Base-by-base conservation (phyloP, 2,888 invertebrate species). In the Callyntrura sp. region DNA sequence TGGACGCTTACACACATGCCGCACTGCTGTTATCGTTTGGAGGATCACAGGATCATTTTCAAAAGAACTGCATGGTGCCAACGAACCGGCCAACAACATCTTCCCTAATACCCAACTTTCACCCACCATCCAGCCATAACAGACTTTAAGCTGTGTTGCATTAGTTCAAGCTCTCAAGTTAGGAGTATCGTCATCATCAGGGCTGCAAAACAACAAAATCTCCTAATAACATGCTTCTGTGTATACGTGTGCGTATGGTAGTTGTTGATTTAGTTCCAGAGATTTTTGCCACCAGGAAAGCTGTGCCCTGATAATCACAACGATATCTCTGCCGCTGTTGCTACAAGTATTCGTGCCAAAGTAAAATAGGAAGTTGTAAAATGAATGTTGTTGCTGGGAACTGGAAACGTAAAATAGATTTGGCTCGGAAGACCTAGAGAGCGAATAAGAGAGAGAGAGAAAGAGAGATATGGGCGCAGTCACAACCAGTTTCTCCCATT, bases 21-120 rank as follows among this genome's bases (percentile, higher is more conserved):
- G 9, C 35, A 73, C n/a, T 45, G 45, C 43, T 9, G 17, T 45
- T 73, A 45, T 73, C 73, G 43, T 73, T 45, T 4, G 17, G 11
- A 12, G 14, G 65, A 65, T 65, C 65, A 35, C 25, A 28, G 12
- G 17, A 76, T 9, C 28, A 57, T 51, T 79, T 79, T 55, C 79
- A 79, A 79, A 79, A 25, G 79, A 79, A 51, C 79, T 51, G 55
- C 79, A 25, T 79, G 79, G 79, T 79, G 79, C 79, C 79, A 79
- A 48, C 28, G 23, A 65, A 76, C 48, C 51, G 20, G 17, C 76
- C n/a, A 23, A 48, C 12, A 76, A 48, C 48, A 48, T 48, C 45
- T 48, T 48, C 45, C 25, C 9, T 28, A 35, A 48, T 45, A 48
- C 48, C 28, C 25, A 14, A 76, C 51, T 45, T 12, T 6, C 20